Evolutionary conservation across 2,888 invertebrate species (phyloP).

Genomic region (Zaprionus obscuricornis): DNA sequence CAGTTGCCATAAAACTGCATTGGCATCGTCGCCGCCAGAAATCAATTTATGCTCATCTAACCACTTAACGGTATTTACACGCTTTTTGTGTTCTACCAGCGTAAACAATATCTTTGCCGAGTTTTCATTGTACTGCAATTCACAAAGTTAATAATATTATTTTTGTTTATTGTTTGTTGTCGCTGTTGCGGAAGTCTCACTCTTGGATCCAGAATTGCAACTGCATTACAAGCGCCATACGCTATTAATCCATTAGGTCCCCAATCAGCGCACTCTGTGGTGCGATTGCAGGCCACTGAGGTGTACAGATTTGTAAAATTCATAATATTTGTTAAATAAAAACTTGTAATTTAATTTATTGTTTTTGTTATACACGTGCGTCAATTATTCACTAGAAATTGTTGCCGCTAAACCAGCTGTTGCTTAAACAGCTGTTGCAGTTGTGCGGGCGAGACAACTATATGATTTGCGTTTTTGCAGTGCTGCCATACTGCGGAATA

Average conservation of each 20-base stretch:
- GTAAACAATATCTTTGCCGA: slow-evolving; percentile 86
- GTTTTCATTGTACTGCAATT: slow-evolving; percentile 84
- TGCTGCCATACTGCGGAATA: slow-evolving; percentile 4
- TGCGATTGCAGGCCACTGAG: slow-evolving; percentile 91
- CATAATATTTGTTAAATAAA: slow-evolving; percentile 48
- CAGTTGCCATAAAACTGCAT: slow-evolving; percentile 89
- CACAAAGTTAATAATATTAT: background rate
- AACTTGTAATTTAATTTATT: too few relatives aligned
- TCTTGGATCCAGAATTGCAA: slow-evolving; percentile 88
- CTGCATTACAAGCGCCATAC: slow-evolving; percentile 89
- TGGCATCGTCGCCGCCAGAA: slow-evolving; percentile 91
- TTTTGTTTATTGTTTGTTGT: background rate
- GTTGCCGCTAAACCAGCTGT: background rate
- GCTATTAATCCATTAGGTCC: slow-evolving; percentile 89
- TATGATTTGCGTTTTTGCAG: background rate
- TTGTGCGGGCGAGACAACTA: slow-evolving; percentile 7
- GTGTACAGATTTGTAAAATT: slow-evolving; percentile 85
- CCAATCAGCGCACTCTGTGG: slow-evolving; percentile 92
- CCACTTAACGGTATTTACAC: slow-evolving; percentile 89
- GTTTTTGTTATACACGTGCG: slow-evolving; percentile 60
- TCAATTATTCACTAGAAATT: slow-evolving; percentile 28
- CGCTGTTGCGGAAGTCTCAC: too few relatives aligned
- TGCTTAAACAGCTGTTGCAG: slow-evolving; percentile 30
- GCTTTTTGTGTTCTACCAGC: slow-evolving; percentile 87
- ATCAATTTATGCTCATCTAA: slow-evolving; percentile 85